Conservation (phyloP, 2,113 vertebrate species). For the Rhadina sibilatrix region DNA sequence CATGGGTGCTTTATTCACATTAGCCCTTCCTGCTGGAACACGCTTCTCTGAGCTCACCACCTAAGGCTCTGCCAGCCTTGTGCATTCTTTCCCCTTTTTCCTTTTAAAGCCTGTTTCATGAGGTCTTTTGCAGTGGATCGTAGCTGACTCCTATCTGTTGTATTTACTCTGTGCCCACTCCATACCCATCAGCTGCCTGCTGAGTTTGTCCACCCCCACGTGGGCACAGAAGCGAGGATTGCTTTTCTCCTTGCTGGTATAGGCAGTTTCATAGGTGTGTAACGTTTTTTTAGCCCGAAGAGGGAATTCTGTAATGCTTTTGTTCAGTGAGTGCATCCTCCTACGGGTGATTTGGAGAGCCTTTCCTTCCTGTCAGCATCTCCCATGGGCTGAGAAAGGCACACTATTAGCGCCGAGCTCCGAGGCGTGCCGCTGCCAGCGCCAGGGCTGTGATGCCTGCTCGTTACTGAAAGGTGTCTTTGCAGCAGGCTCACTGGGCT, state of each 20-base stretch:
- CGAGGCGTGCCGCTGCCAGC: background rate
- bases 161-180: background rate
- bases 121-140: background rate
- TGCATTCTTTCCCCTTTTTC: background rate
- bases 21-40: background rate
- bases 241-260: background rate
- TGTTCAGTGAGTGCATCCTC: background rate
- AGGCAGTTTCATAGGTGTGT: background rate
- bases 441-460: background rate
- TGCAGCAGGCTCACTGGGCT: background rate
- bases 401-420: background rate
- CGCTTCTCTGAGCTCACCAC: background rate
- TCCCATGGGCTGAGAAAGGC: background rate
- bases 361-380: background rate
- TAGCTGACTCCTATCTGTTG: background rate
- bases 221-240: background rate
- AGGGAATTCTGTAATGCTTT: background rate
- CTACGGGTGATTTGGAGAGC: background rate
- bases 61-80: background rate
- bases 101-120: background rate
- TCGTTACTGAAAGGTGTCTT: background rate
- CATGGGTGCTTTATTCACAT: background rate
- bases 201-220: background rate
- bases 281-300: constrained; percentile 20
- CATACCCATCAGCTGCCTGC: background rate